These are phyloP conservation scores for Styela plicata DNA, from an alignment of 23 tunicate genomes.

Conservation along the genomic window DNA sequence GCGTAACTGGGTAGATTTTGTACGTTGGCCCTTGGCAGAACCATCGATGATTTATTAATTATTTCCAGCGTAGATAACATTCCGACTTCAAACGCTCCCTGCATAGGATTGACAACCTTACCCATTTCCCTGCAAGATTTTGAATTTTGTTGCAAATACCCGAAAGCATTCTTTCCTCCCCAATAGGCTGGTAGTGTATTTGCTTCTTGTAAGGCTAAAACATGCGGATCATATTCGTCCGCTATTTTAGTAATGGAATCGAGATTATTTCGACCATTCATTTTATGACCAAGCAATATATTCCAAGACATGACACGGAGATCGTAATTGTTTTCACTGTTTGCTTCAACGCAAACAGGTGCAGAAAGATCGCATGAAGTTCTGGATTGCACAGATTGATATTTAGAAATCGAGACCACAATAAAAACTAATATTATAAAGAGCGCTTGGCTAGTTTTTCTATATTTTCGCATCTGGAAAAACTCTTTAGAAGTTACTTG, in stretches of 20 bases:
- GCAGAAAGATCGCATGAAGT: neutral
- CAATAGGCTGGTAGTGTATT: conserved; percentile 65
- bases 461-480: neutral
- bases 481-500: neutral
- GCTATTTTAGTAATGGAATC: conserved; percentile 37
- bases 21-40: conserved; percentile 31
- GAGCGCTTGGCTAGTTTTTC: neutral
- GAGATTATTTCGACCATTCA: conserved; percentile 45
- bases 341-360: neutral
- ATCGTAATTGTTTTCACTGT: neutral
- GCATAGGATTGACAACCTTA: conserved; percentile 45
- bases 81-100: conserved; percentile 65
- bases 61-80: conserved; percentile 49
- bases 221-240: conserved; percentile 35
- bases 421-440: neutral
- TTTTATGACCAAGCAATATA: conserved; percentile 64
- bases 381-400: conserved; percentile 11
- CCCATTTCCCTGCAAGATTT: neutral
- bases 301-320: conserved; percentile 75
- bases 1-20: conserved; percentile 31
- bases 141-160: conserved; percentile 32
- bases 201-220: conserved; percentile 75
- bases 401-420: neutral
- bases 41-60: conserved; percentile 3
- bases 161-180: conserved; percentile 84